These are phyloP conservation scores for Neofelis nebulosa DNA, from an alignment of 2,113 vertebrate species.

Conservation along the genomic window DNA sequence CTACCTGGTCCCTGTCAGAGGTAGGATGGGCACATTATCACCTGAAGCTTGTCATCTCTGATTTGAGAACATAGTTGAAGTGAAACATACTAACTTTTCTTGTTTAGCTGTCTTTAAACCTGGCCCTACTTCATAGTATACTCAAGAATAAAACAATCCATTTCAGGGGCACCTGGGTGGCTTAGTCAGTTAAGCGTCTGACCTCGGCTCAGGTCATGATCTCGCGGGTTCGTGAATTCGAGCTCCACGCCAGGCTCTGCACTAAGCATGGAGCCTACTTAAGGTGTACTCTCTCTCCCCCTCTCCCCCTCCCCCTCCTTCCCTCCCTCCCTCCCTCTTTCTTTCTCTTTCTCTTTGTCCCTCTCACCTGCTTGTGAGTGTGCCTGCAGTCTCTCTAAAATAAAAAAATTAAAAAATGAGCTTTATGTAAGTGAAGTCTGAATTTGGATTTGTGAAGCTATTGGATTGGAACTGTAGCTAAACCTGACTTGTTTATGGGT, in stretches of 20 bases:
- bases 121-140: neutral
- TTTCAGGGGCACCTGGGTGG: neutral
- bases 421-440: neutral
- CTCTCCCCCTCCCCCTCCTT: fast-evolving
- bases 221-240: too few relatives aligned
- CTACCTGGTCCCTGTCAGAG: neutral
- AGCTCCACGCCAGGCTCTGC: too few relatives aligned
- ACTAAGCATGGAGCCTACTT: too few relatives aligned
- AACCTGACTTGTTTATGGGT: neutral
- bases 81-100: neutral
- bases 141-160: neutral
- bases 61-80: neutral
- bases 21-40: neutral
- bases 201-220: too few relatives aligned
- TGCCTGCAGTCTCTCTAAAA: too few relatives aligned
- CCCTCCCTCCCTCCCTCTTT: too few relatives aligned
- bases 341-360: too few relatives aligned
- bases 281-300: too few relatives aligned
- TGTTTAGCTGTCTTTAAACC: neutral
- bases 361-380: too few relatives aligned
- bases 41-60: neutral
- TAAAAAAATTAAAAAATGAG: neutral
- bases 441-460: neutral
- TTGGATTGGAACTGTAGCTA: neutral
- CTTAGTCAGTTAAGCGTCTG: too few relatives aligned